Conservation (phyloP, 2,113 vertebrate genomes). For the Atractosteus spatula region DNA sequence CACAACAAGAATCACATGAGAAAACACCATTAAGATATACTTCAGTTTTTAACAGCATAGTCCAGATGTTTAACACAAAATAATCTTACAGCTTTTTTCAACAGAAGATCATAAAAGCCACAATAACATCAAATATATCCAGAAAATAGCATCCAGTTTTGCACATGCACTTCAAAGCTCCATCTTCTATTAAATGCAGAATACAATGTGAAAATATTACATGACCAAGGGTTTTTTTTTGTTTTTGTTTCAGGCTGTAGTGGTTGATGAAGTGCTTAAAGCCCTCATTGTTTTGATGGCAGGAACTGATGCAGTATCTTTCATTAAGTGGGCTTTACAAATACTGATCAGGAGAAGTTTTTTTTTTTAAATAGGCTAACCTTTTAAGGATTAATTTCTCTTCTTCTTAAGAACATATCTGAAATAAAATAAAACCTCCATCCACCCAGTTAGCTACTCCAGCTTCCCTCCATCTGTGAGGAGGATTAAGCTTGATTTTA, state of each 20-base stretch:
- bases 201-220: too few species aligned
- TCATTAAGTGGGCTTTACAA: conserved; percentile 9
- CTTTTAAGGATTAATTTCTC: conserved; percentile 23
- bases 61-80: not conserved
- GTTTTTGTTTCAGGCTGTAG: too few species aligned
- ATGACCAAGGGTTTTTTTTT: too few species aligned
- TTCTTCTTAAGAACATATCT: conserved; percentile 35
- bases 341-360: conserved; percentile 32
- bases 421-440: conserved; percentile 23
- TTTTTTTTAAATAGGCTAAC: conserved; percentile 22
- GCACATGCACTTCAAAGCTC: not conserved
- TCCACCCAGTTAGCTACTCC: conserved; percentile 29
- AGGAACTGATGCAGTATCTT: not conserved
- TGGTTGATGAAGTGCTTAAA: too few species aligned
- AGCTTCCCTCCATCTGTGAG: conserved; percentile 15
- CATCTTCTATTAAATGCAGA: not conserved
- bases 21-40: not conserved
- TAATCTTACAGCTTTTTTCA: not conserved
- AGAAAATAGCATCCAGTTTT: not conserved
- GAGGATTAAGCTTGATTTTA: conserved; percentile 21
- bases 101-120: not conserved
- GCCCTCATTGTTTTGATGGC: too few species aligned
- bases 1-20: not conserved
- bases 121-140: not conserved
- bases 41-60: not conserved